Base-by-base conservation (phyloP, 2,797 vertebrate species). In the Aldrovandia affinis region DNA sequence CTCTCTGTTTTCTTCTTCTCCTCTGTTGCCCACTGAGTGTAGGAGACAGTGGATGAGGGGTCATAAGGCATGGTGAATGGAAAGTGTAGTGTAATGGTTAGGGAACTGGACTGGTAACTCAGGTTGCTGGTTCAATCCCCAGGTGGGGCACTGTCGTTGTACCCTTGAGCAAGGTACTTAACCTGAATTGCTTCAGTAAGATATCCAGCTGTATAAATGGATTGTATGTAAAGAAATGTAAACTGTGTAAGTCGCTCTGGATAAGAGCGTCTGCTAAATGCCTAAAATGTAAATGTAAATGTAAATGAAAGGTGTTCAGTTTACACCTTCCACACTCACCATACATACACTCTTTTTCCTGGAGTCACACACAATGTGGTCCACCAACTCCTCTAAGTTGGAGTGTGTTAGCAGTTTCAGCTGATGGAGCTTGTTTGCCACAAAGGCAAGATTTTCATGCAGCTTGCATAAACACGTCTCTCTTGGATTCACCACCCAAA, bases 391-490 rank as follows among this genome's bases (percentile, higher is more conserved):
- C 54, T 83, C 82, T 25, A 59, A 42, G 81, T 83, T 83, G 30
- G 65, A 73, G 65, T 83, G 81, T 83, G 63, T 36, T 20, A 80
- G 8, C 5, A 80, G 50, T 68, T 59, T 85, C 30, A 81, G 63
- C 30, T 85, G 63, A 50, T 85, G 39, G n/a, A 85, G 68, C 79
- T 85, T 85, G 22, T 81, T 10, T 61, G 39, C 22, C 12, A 85
- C 36, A 28, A 85, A 85, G 78, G 36, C 59, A 8, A 84, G 78
- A 20, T 80, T 68, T 57, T 81, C 78, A 70, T 80, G 83, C 78
- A 55, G 36, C 30, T 84, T 84, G 78, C 83, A 84, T 44, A 80
- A 42, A 73, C 83, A 84, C 1, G 83, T 84, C 59, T 84, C 78
- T 28, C 61, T 81, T 42, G 59, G 80, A 52, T 47, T 33, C 5